Conservation (phyloP, 2,888 invertebrate species). For the Drosophila suboccidentalis region DNA sequence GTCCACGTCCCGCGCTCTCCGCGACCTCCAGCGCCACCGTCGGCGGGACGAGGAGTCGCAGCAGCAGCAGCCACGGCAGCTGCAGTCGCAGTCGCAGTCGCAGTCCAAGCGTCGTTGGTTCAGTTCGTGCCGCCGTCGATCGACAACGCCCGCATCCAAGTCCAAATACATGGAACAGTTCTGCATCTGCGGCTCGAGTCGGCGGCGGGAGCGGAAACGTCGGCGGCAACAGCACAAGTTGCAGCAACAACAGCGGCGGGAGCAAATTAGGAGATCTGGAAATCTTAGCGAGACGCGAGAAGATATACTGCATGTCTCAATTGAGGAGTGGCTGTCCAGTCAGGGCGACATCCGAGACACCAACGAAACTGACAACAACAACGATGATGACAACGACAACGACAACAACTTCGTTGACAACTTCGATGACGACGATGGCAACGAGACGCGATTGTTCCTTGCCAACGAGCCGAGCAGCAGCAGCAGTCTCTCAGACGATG, state of each 20-base stretch:
- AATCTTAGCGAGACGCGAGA: conserved; percentile 88
- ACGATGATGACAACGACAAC: conserved; percentile 48
- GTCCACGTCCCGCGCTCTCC: conserved; percentile 78
- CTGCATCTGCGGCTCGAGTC: conserved; percentile 88
- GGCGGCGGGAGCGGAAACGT: conserved; percentile 80
- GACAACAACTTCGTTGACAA: conserved; percentile 52
- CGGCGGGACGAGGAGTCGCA: conserved; percentile 59
- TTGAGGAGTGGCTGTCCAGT: conserved; percentile 86
- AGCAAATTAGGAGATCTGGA: conserved; percentile 88
- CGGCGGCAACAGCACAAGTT: conserved; percentile 82
- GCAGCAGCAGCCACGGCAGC: conserved; percentile 70
- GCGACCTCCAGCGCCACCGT: conserved; percentile 22
- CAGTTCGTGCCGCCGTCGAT: conserved; percentile 79
- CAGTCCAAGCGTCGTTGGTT: conserved; percentile 74
- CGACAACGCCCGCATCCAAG: conserved; percentile 84
- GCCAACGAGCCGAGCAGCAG: conserved; percentile 63
- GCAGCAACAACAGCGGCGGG: conserved; percentile 84
- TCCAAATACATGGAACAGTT: conserved; percentile 89
- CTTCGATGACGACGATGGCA: conserved; percentile 48
- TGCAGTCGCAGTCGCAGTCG: conserved; percentile 59
- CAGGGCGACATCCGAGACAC: conserved; percentile 80
- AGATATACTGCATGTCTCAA: conserved; percentile 86
- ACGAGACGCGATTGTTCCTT: conserved; percentile 68
- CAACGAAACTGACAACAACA: conserved; percentile 61
- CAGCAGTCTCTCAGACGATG: conserved; percentile 80